Evolutionary conservation across 2,888 invertebrate genomes (phyloP), one percentile per base, ranked within the genome.

Genomic region (Drosophila picticornis): DNA sequence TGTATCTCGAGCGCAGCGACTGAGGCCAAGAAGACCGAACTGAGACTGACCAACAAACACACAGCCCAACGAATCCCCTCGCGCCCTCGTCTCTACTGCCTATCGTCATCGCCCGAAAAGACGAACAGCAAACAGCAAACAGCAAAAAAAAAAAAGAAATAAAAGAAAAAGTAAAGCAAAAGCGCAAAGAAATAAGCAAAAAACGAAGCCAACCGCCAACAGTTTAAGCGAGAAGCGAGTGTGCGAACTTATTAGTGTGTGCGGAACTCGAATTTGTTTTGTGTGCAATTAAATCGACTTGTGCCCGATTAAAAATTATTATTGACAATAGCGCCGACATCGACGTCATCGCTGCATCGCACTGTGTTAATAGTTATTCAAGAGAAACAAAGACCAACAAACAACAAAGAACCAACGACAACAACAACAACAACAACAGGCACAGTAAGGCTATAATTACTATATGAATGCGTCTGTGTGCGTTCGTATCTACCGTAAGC

Each of bases 1-100:
- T 92, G 91, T 93, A 92, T 91, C 91, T 79, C 75, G 75, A 88
- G 82, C 90, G 88, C 83, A 73, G 83, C 87, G 81, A 83, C 82
- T 75, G 87, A 75, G 74, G 56, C 77, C 56, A 70, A 68, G 57
- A 69, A 65, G 38, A 67, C 63, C 66, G 66, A 73, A 55, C 62
- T 27, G 56, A 56, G 40, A 57, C 57, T 57, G 57, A 67, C 65
- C 53, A 68, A 65, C 56, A 69, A 57, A 57, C 38, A 72, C 38
- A 56, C 38, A 56, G 38, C 38, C 40, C 52, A 72, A 64, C 74
- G 67, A 75, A 64, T 48, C 58, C 58, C 60, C 65, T 58, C 75
- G 65, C 62, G 62, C 75, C 59, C 70, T 38, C 50, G 52, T 43
- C 51, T 22, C 9, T 29, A 48, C 61, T 56, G 56, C 7, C 56